Evolutionary conservation across 2,797 vertebrate species (phyloP).

Genomic region (Fringilla coelebs): DNA sequence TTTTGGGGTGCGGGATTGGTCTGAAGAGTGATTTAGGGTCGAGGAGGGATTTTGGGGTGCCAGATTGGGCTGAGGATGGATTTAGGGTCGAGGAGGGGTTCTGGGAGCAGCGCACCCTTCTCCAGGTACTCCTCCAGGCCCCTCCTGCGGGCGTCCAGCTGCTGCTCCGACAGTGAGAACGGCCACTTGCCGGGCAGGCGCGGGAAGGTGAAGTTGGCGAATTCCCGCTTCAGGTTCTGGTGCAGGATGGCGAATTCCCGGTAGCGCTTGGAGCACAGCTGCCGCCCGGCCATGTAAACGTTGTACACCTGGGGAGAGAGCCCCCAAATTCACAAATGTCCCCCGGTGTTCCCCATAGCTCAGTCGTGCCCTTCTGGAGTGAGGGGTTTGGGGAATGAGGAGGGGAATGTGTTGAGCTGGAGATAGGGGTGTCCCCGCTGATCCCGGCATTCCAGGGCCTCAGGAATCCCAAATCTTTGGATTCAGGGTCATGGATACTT

Average conservation of each 20-base stretch:
- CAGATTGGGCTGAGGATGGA: neutral
- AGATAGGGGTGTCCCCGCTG: neutral
- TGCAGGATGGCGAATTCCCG: conserved; percentile 93
- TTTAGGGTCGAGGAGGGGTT: neutral
- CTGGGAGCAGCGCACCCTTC: conserved; percentile 44
- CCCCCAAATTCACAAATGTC: too few species aligned
- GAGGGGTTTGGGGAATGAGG: neutral
- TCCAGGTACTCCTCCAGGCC: conserved; percentile 90
- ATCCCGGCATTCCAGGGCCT: neutral
- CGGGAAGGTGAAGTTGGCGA: conserved; percentile 90
- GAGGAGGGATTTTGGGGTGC: neutral
- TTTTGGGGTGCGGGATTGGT: neutral
- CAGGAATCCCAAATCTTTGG: neutral
- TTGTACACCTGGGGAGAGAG: neutral
- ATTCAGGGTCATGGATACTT: neutral
- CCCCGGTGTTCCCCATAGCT: neutral
- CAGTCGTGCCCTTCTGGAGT: neutral
- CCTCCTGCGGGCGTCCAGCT: conserved; percentile 88
- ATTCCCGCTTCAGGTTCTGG: conserved; percentile 95
- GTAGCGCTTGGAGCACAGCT: conserved; percentile 85
- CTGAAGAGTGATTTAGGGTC: too few species aligned
- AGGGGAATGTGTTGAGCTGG: neutral
- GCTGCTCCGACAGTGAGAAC: conserved; percentile 93
- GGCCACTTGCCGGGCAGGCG: conserved; percentile 96
- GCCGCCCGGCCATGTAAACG: neutral